Evolutionary conservation across 2,888 invertebrate species (phyloP).

Genomic region (Torymus aiolomorphi): DNA sequence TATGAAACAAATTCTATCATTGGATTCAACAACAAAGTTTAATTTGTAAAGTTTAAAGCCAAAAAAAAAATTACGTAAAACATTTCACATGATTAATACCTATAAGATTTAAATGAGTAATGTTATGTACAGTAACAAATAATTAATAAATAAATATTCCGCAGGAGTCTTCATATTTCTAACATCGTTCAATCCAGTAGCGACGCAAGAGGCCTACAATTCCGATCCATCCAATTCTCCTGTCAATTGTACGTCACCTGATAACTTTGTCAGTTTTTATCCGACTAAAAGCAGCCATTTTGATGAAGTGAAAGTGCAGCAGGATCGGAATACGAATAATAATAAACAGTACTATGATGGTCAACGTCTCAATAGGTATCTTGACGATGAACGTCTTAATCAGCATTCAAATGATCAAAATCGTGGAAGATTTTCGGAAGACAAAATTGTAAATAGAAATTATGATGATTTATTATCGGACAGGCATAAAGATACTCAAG

Average conservation of each 20-base stretch:
- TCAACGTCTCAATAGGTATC: conserved; percentile 2
- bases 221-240: conserved; percentile 59
- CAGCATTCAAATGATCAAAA: too few species aligned
- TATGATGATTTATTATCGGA: neutral
- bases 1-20: too few species aligned
- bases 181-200: conserved; percentile 57
- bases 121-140: neutral
- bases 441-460: neutral
- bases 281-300: conserved; percentile 54
- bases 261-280: conserved; percentile 62
- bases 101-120: too few species aligned
- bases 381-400: neutral
- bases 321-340: neutral
- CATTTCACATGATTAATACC: too few species aligned
- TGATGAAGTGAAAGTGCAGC: neutral
- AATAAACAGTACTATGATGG: neutral
- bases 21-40: too few species aligned
- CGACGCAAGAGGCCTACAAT: conserved; percentile 55
- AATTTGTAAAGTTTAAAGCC: too few species aligned
- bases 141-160: neutral
- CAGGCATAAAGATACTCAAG: conserved; percentile 19
- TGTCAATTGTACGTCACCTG: conserved; percentile 66
- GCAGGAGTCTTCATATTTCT: conserved; percentile 57
- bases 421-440: neutral
- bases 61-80: too few species aligned